Conservation (phyloP, 2,888 invertebrate species). For the Zaprionus obscuricornis region DNA sequence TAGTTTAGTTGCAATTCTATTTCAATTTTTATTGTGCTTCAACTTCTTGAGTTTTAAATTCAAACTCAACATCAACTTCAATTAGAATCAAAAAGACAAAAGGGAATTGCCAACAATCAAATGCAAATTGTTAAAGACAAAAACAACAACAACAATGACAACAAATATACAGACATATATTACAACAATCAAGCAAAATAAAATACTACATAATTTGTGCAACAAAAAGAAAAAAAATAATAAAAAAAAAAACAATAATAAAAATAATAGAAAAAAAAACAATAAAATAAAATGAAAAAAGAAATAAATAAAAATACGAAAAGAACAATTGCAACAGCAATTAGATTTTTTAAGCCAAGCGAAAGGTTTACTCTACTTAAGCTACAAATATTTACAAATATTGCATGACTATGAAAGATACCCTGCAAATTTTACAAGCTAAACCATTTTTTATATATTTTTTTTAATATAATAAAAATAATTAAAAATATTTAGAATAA, state of each 20-base stretch:
- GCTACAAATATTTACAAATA: neutral
- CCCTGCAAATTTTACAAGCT: neutral
- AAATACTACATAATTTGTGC: constrained; percentile 43
- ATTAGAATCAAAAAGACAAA: no score
- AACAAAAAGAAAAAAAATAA: constrained; percentile 9
- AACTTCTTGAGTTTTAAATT: no score
- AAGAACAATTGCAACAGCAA: constrained; percentile 9
- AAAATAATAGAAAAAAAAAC: constrained; percentile 4
- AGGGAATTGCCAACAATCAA: constrained; percentile 2
- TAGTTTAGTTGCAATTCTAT: no score
- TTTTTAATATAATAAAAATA: no score
- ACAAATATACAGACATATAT: no score
- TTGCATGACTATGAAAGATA: neutral
- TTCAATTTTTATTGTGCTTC: no score
- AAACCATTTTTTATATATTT: no score
- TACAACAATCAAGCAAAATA: constrained; percentile 24
- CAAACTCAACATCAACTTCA: no score
- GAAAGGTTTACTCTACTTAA: no score
- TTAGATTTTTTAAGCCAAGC: constrained; percentile 7
- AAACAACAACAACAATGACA: no score
- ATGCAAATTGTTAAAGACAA: constrained; percentile 6
- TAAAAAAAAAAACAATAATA: neutral
- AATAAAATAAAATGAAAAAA: neutral
- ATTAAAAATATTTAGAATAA: no score
- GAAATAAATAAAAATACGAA: constrained; percentile 1